Conservation (phyloP, 2,113 vertebrate species). For the Leiothrix lutea region DNA sequence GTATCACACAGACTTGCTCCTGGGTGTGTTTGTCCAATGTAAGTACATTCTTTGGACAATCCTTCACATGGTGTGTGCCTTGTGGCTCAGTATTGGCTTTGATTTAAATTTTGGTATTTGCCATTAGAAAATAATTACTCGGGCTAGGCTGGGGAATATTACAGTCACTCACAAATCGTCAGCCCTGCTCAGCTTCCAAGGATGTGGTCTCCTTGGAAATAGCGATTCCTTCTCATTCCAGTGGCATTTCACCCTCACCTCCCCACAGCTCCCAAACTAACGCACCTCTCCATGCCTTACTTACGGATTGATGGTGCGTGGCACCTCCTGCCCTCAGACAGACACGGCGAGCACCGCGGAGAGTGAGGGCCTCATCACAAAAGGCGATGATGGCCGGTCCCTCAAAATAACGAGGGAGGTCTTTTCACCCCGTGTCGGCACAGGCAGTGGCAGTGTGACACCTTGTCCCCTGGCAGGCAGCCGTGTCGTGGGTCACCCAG, state of each 20-base stretch:
- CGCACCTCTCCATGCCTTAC: rapidly evolving
- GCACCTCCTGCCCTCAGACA: background rate
- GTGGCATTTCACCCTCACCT: background rate
- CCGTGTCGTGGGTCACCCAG: background rate
- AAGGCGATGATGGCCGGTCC: background rate
- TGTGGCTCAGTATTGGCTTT: background rate
- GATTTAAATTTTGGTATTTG: background rate
- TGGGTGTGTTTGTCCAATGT: background rate
- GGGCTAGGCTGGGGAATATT: background rate
- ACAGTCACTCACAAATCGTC: background rate
- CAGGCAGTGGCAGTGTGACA: background rate
- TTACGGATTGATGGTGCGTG: background rate
- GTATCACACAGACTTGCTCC: background rate
- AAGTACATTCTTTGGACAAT: background rate
- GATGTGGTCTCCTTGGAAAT: background rate
- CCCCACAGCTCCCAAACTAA: rapidly evolving
- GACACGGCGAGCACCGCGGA: rapidly evolving
- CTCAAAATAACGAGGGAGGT: background rate
- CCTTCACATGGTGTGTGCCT: rapidly evolving
- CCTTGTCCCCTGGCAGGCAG: background rate
- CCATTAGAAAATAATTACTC: background rate
- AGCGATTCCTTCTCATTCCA: rapidly evolving
- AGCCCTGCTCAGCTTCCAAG: background rate
- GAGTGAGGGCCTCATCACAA: rapidly evolving
- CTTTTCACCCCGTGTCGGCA: rapidly evolving